A percentile compares a stretch with the other conserved stretches of the same genome.
Conservation (phyloP, 1,140 invertebrate species). For the Gryllus bimaculatus region DNA sequence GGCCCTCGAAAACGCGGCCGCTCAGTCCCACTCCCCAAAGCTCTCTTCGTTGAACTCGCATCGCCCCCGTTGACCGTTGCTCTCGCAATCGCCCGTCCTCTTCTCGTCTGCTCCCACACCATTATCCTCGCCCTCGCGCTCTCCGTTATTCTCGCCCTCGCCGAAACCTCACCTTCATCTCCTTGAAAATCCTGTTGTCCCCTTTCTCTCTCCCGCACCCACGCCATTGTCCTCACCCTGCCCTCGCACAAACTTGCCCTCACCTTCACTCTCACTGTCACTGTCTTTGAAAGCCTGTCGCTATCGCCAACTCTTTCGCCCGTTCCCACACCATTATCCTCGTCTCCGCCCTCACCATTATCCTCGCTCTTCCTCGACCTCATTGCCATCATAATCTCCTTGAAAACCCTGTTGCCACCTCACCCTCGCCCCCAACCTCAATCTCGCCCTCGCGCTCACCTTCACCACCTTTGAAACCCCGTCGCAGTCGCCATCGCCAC, state of each 20-base stretch:
- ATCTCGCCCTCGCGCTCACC: neutral
- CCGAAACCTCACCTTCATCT: neutral
- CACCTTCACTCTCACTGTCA: conserved; percentile 21
- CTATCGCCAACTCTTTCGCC: conserved; percentile 18
- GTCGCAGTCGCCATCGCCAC: too few species aligned
- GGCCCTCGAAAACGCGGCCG: too few species aligned
- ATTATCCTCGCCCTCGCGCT: neutral
- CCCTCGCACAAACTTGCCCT: conserved; percentile 15
- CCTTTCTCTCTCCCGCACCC: neutral
- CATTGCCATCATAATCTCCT: too few species aligned
- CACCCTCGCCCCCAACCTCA: neutral
- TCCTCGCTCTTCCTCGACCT: conserved; percentile 20
- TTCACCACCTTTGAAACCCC: neutral
- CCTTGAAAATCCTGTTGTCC: neutral
- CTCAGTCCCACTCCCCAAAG: too few species aligned
- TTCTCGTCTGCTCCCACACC: too few species aligned
- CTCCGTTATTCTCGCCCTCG: neutral
- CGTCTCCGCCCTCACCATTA: conserved; percentile 16
- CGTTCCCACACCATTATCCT: conserved; percentile 18
- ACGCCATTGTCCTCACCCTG: neutral
- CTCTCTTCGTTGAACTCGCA: too few species aligned
- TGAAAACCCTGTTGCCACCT: too few species aligned
- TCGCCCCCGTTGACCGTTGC: too few species aligned
- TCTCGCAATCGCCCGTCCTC: too few species aligned
- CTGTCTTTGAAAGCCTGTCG: conserved; percentile 18